phyloP scores from a whole-genome alignment of 2,113 vertebrate genomes.

The Phaethornis superciliosus region DNA sequence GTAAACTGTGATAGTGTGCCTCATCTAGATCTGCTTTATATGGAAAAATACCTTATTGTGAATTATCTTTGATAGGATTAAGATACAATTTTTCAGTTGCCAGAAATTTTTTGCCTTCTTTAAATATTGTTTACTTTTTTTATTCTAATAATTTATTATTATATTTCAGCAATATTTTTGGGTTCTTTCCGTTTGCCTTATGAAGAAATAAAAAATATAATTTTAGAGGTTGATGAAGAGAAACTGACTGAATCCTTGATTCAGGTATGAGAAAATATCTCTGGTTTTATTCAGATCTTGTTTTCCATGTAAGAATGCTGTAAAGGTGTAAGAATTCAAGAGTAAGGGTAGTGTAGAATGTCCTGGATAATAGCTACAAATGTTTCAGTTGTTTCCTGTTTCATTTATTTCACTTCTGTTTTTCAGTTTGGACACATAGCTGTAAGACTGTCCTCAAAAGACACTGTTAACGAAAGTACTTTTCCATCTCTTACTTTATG shows the following conservation, averaged over 20 bases:
- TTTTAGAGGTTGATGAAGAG: constrained; percentile 93
- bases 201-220: constrained; percentile 92
- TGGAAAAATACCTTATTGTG: neutral
- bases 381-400: neutral
- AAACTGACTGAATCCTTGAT: constrained; percentile 93
- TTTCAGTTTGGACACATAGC: neutral
- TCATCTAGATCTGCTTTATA: neutral
- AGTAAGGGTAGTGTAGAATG: neutral
- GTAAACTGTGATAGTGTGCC: neutral
- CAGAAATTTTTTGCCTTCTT: neutral
- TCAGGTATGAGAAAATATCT: constrained; percentile 82
- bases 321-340: neutral
- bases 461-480: neutral
- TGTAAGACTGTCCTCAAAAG: neutral
- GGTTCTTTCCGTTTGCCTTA: constrained; percentile 97
- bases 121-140: neutral
- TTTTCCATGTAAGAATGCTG: neutral
- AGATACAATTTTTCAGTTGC: neutral
- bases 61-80: neutral
- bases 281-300: neutral
- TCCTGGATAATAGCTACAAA: neutral
- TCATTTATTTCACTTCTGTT: neutral
- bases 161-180: constrained; percentile 93
- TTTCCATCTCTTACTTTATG: neutral
- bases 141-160: constrained; percentile 43